Base-by-base conservation (phyloP, 2,888 invertebrate species). In the Protonemura montana region DNA sequence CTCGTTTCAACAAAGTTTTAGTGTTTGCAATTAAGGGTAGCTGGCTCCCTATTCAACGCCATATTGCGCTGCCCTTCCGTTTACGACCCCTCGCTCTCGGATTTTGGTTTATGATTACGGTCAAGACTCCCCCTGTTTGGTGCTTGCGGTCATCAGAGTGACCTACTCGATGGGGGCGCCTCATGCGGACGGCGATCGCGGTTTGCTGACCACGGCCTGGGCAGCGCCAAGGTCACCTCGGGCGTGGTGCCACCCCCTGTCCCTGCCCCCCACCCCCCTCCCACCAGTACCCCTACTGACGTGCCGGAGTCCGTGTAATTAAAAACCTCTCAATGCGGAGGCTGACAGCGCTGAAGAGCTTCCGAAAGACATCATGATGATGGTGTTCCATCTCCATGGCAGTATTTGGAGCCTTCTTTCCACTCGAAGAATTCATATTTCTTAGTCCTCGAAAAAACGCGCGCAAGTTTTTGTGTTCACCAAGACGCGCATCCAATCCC, bases 381-480 rank as follows among this genome's bases (percentile, higher is more conserved):
- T 78, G 78, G 27, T 78, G 78, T 28, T 78, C 81, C 81, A 30
- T 28, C 78, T 78, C 81, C 81, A 30, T n/a, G n/a, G 7, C 81
- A 81, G n/a, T 81, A 81, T 81, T 81, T 81, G 28, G 30, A 81
- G 81, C 27, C 27, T 81, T 30, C 28, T 16, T 81, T 30, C 81
- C 28, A 28, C 81, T 81, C 28, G 28, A 81, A 29, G 30, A 81
- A 81, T n/a, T 81, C 30, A 28, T 81, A 28, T 81, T 81, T 81
- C 28, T 29, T 28, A 81, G 5, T n/a, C n/a, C 30, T 81, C 28
- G n/a, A 30, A 30, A 81, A 81, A 29, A 29, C 1, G 59, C 59
- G 59, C 59, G 59, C 28, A 81, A 28, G 81, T 81, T 78, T 78
- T 78, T 81, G 81, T 81, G 28, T 81, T 28, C 30, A 28, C 30